These are phyloP conservation scores for Pangasius macronema DNA, from an alignment of 2,797 vertebrate species.

Conservation along the genomic window DNA sequence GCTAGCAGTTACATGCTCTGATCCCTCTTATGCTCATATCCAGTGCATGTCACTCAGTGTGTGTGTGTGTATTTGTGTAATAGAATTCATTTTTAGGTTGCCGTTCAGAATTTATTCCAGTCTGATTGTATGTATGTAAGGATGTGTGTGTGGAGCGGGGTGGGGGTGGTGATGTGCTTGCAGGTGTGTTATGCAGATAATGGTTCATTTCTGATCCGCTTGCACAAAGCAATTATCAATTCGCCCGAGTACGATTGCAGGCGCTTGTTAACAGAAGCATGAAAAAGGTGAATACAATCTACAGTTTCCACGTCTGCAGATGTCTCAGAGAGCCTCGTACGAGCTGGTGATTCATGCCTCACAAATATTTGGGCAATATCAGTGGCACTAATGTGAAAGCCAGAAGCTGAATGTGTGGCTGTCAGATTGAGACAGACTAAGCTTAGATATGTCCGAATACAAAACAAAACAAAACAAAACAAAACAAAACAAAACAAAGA, in stretches of 20 bases:
- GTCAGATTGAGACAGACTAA: not conserved
- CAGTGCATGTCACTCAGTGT: not conserved
- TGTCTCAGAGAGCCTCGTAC: not conserved
- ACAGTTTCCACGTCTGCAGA: slow-evolving; percentile 10
- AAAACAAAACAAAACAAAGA: not conserved
- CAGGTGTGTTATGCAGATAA: slow-evolving; percentile 65
- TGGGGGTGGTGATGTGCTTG: slow-evolving; percentile 36
- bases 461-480: not conserved
- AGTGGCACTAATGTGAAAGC: not conserved
- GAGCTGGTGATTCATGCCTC: not conserved
- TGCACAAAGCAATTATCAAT: slow-evolving; percentile 17
- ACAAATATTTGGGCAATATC: slow-evolving; percentile 6
- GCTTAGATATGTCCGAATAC: not conserved
- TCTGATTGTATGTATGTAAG: slow-evolving; percentile 67
- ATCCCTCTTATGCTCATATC: not conserved
- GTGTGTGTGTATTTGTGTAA: not conserved
- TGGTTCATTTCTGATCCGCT: slow-evolving; percentile 11
- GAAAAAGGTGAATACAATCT: slow-evolving; percentile 15
- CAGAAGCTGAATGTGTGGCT: not conserved
- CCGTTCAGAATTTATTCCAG: not conserved
- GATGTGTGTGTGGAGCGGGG: not conserved
- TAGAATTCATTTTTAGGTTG: not conserved
- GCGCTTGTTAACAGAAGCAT: slow-evolving; percentile 13
- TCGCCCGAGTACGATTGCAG: not conserved
- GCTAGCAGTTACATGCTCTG: not conserved